Evolutionary conservation across 2,113 vertebrate genomes (phyloP).

Genomic region (Todiramphus saurophagus): DNA sequence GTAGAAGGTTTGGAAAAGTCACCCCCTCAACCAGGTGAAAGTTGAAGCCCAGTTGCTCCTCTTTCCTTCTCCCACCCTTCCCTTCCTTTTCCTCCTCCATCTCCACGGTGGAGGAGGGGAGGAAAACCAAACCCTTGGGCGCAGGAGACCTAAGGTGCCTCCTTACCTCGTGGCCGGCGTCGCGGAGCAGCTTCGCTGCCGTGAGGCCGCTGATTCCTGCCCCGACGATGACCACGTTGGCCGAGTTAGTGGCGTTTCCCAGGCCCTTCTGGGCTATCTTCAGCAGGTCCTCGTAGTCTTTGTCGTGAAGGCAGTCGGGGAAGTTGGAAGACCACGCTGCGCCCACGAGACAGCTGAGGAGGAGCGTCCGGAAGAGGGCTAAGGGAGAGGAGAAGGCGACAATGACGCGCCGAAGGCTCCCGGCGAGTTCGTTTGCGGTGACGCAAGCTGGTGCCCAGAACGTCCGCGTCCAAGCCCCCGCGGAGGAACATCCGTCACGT

Average conservation of each 20-base stretch:
- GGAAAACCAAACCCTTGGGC: no score
- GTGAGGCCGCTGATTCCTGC: neutral
- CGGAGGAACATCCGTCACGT: neutral
- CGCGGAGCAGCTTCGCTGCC: neutral
- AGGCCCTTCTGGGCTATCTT: fast-evolving
- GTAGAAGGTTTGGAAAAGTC: neutral
- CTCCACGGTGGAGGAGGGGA: no score
- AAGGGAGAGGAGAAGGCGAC: neutral
- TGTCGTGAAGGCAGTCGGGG: neutral
- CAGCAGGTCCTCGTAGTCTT: conserved; percentile 1
- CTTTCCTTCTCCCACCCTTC: neutral
- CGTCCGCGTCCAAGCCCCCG: fast-evolving
- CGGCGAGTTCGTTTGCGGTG: no score
- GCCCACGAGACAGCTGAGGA: fast-evolving
- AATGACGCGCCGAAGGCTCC: fast-evolving
- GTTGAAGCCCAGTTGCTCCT: neutral
- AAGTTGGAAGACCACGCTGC: neutral
- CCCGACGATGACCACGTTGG: neutral
- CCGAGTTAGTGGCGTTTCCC: fast-evolving
- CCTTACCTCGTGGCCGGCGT: neutral
- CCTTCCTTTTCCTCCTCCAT: no score
- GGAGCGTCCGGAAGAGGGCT: neutral
- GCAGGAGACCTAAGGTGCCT: no score
- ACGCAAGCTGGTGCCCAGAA: neutral
- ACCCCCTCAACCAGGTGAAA: neutral